Evolutionary conservation across 2,113 vertebrate genomes (phyloP).

Genomic region (Orthonyx spaldingii): DNA sequence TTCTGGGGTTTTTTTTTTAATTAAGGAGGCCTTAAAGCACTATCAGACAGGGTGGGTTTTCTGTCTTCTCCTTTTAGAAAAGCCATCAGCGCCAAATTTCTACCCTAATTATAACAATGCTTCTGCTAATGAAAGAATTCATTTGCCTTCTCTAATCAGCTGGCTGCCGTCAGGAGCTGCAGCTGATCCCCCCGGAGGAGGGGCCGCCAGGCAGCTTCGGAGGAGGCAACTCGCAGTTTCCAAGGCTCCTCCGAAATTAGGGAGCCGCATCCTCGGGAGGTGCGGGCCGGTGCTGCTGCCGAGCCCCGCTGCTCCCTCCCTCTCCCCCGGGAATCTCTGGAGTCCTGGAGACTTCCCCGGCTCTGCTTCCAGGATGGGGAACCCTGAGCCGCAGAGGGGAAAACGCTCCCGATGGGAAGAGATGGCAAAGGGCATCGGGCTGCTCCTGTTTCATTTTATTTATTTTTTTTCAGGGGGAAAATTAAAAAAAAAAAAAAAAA

Average conservation of each 20-base stretch:
- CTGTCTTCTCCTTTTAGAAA: background rate
- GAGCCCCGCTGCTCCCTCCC: background rate
- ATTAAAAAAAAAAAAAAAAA: background rate
- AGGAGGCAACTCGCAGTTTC: background rate
- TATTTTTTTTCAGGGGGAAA: too few relatives aligned
- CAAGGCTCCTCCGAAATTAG: background rate
- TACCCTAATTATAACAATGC: constrained; percentile 36
- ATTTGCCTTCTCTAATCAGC: constrained; percentile 42
- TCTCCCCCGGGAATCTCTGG: background rate
- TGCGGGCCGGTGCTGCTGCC: background rate
- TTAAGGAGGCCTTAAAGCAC: background rate
- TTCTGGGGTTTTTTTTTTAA: background rate
- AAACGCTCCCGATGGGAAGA: background rate
- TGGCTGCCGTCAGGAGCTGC: background rate
- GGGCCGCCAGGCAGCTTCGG: background rate
- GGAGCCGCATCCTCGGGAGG: background rate
- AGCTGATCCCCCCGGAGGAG: background rate
- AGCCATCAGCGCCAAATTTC: constrained; percentile 7
- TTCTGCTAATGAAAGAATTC: constrained; percentile 42
- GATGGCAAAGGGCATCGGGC: background rate
- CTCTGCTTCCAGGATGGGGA: background rate
- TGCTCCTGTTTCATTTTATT: background rate
- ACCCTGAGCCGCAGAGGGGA: fast-evolving
- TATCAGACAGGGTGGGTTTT: background rate
- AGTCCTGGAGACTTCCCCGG: background rate